These are phyloP conservation scores for Rhopalosiphum padi DNA, from an alignment of 1,140 invertebrate genomes.

Conservation along the genomic window DNA sequence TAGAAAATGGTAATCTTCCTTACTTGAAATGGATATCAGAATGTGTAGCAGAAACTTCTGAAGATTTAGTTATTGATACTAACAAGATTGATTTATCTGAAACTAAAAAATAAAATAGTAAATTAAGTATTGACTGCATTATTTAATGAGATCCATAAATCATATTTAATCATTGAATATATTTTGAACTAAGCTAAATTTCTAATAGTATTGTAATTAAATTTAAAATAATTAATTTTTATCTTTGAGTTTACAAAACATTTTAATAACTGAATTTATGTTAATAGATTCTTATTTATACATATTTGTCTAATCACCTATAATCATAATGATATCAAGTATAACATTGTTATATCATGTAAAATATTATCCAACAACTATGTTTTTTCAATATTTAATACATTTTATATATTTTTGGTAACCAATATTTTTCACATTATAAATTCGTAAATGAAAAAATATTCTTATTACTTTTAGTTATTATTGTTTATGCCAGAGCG, in stretches of 20 bases:
- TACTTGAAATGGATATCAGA: slow-evolving; percentile 78
- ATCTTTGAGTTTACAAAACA: neutral
- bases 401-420: no score
- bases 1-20: slow-evolving; percentile 76
- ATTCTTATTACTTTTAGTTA: no score
- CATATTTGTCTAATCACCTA: neutral
- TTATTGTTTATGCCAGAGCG: no score
- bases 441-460: no score
- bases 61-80: neutral
- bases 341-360: no score
- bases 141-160: neutral
- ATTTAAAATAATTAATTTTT: neutral
- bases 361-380: no score
- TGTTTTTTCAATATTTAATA: no score
- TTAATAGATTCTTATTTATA: neutral
- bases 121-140: neutral
- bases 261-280: neutral
- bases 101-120: neutral
- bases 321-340: no score
- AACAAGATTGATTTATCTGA: neutral
- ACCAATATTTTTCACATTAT: no score
- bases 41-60: slow-evolving; percentile 65
- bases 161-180: neutral
- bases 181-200: neutral
- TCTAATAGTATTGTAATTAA: neutral